These are phyloP conservation scores for Botia almorhae DNA, from an alignment of 2,797 vertebrate genomes.

Conservation along the genomic window DNA sequence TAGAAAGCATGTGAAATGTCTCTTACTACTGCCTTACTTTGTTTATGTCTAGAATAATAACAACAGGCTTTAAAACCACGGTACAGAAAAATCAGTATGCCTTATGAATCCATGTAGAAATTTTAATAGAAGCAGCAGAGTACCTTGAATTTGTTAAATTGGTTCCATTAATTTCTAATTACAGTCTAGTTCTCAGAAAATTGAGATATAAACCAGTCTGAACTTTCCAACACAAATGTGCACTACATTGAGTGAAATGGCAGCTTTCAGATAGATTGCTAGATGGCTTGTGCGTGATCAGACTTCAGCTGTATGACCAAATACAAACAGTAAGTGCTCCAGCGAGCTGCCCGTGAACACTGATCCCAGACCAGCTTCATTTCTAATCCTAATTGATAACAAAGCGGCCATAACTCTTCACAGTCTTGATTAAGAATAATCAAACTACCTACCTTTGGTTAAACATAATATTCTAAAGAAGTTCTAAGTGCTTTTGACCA, in stretches of 20 bases:
- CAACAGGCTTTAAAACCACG: not conserved
- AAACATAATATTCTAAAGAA: not conserved
- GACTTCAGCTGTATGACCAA: not conserved
- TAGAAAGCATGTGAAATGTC: not conserved
- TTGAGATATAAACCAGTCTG: not conserved
- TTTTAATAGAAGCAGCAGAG: not conserved
- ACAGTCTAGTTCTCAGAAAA: not conserved
- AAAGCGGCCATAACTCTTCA: not conserved
- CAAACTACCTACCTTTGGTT: conserved; percentile 15
- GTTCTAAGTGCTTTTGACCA: conserved; percentile 7
- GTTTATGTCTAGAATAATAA: conserved; percentile 13
- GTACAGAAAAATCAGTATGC: too few relatives aligned
- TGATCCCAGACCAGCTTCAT: conserved; percentile 19
- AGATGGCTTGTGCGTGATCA: conserved; percentile 1
- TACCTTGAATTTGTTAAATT: not conserved
- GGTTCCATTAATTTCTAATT: not conserved
- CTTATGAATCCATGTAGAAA: not conserved
- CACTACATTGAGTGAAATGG: not conserved
- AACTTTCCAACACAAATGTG: not conserved
- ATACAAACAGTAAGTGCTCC: conserved; percentile 6
- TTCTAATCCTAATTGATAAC: not conserved
- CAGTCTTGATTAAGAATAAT: not conserved
- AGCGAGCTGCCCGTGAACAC: not conserved
- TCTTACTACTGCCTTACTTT: conserved; percentile 1
- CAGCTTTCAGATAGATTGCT: not conserved